These are phyloP conservation scores for Eupleurogrammus muticus DNA, from an alignment of 2,797 vertebrate genomes.

Conservation along the genomic window DNA sequence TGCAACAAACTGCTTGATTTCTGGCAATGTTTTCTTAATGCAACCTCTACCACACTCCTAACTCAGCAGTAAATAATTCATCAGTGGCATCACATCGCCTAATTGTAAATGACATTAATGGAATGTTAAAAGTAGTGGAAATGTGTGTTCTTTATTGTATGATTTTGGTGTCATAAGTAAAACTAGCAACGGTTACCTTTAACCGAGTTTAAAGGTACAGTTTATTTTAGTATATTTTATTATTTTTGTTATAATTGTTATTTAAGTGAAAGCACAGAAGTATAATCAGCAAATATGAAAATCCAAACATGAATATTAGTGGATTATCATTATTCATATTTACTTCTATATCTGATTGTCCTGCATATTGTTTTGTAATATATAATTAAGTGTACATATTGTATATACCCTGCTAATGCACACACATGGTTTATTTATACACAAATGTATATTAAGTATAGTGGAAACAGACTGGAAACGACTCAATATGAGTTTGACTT, in stretches of 20 bases:
- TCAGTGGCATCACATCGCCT: slow-evolving; percentile 8
- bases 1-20: slow-evolving; percentile 34
- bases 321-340: not conserved
- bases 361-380: not conserved
- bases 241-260: too few species aligned
- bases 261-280: not conserved
- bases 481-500: too few species aligned
- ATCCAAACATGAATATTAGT: too few species aligned
- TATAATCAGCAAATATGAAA: not conserved
- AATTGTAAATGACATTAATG: slow-evolving; percentile 26
- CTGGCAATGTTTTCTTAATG: slow-evolving; percentile 60
- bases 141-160: not conserved
- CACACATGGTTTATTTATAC: not conserved
- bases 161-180: not conserved
- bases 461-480: too few species aligned
- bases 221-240: not conserved
- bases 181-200: not conserved
- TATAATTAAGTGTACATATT: too few species aligned
- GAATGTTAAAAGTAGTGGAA: not conserved
- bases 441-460: not conserved
- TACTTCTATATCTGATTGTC: not conserved
- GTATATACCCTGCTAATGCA: not conserved
- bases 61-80: slow-evolving; percentile 39
- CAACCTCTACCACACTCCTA: slow-evolving; percentile 9
- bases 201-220: not conserved